Base-by-base conservation (phyloP, 2,888 invertebrate genomes). In the Lasioglossum pauxillum region DNA sequence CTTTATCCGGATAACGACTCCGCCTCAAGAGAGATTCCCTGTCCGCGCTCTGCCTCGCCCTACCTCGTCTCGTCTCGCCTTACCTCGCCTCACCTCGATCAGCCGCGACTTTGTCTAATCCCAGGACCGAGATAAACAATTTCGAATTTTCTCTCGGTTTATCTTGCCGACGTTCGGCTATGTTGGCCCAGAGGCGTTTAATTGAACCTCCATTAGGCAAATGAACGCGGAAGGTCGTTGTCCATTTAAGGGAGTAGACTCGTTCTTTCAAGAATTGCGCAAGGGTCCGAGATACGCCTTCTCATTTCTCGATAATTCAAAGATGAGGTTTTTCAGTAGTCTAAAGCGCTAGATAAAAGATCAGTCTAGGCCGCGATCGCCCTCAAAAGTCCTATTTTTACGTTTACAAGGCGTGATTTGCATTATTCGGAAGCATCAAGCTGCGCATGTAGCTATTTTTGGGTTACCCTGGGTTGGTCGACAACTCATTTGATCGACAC, bases 1-100 rank as follows among this genome's bases (percentile, higher is more conserved):
- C 53, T 53, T 46, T 41, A 49, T 35, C 44, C 75, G 75, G 75
- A 41, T 44, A 64, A 64, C 75, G 60, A 76, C 60, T 57, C 64
- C 49, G 57, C 57, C 67, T 31, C 19, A 35, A 69, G 69, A 14
- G 31, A 73, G 73, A 73, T n/a, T 31, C 73, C 10, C 27, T 64
- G 64, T 64, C 64, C 64, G 64, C 64, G 64, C 64, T 64, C 31
- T 64, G 64, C 64, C 60, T 60, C 60, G 60, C 60, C 60, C 60
- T 27, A 5, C 27, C 60, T 60, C 27, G 14, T 14, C 60, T 60
- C n/a, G n/a, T 14, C 60, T 27, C n/a, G 60, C 2, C 60, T 23
- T 19, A 23, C 23, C 53, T 10, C 53, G 53, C 23, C 53, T 49
- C 49, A 19, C 19, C 49, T 16, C 31, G 64, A 64, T 64, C 64